phyloP scores from a whole-genome alignment of 2,888 invertebrate species.

The Lithophane ornitopus region DNA sequence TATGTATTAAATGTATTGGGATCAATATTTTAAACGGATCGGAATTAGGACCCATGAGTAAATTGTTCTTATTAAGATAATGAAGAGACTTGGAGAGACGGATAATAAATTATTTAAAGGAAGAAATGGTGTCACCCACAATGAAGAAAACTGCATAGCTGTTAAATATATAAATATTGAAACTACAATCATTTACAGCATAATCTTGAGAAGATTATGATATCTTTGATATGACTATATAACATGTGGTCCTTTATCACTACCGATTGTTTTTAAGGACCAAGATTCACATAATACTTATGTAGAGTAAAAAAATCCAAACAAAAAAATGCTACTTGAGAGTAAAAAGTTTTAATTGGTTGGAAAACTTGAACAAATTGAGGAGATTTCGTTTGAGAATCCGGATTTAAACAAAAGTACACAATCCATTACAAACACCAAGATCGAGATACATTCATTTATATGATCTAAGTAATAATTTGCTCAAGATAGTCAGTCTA shows the following conservation, averaged over 20 bases:
- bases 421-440: not conserved
- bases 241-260: not conserved
- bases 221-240: not conserved
- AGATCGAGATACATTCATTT: slow-evolving; percentile 1
- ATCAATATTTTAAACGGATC: slow-evolving; percentile 4
- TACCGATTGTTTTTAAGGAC: slow-evolving; percentile 1
- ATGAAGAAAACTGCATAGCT: slow-evolving; percentile 8
- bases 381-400: not conserved
- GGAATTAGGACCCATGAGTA: slow-evolving; percentile 8
- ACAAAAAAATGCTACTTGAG: not conserved
- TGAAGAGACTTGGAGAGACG: not conserved
- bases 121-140: not conserved
- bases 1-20: not conserved
- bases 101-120: not conserved
- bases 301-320: not conserved
- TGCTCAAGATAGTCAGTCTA: slow-evolving; percentile 20
- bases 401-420: not conserved
- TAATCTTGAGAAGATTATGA: slow-evolving; percentile 7
- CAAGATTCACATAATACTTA: not conserved
- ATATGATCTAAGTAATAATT: slow-evolving; percentile 18
- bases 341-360: slow-evolving; percentile 11
- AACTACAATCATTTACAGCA: not conserved
- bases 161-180: not conserved
- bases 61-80: slow-evolving; percentile 16
- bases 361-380: slow-evolving; percentile 8